Evolutionary conservation across 2,888 invertebrate genomes (phyloP).

Genomic region (Gonocerus acuteangulatus): DNA sequence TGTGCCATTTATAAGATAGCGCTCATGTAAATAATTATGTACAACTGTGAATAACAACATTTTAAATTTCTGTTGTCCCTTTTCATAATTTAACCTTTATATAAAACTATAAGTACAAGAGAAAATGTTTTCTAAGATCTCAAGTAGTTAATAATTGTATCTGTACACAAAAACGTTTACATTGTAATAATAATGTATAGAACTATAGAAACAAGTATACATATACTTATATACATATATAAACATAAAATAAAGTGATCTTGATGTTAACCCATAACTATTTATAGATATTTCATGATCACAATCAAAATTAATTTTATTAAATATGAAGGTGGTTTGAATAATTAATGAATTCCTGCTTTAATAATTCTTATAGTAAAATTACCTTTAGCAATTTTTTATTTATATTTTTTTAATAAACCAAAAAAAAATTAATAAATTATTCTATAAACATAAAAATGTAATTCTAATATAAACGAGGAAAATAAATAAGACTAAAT

Average conservation of each 20-base stretch:
- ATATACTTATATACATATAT: no score
- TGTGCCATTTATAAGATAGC: constrained; percentile 28
- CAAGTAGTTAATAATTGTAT: constrained; percentile 18
- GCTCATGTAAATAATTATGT: constrained; percentile 26
- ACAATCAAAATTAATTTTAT: not conserved
- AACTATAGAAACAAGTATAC: constrained; percentile 7
- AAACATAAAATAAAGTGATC: constrained; percentile 13
- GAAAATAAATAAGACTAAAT: no score
- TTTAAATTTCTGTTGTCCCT: constrained; percentile 9
- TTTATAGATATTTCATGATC: not conserved
- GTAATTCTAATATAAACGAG: no score
- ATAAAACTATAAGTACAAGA: constrained; percentile 4
- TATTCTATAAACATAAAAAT: constrained; percentile 3
- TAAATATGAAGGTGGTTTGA: not conserved
- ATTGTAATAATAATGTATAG: constrained; percentile 21
- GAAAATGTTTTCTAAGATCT: constrained; percentile 18
- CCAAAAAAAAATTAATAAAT: constrained; percentile 17
- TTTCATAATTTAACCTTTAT: constrained; percentile 14
- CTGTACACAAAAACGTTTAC: constrained; percentile 22
- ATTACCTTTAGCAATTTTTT: not conserved
- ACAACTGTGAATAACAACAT: constrained; percentile 25
- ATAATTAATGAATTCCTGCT: not conserved
- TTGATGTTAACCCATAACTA: not conserved
- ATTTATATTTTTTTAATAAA: constrained; percentile 15
- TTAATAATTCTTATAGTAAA: not conserved